Evolutionary conservation across 2,888 invertebrate species (phyloP), one percentile per base, ranked within the genome.

Genomic region (Tipula lateralis): DNA sequence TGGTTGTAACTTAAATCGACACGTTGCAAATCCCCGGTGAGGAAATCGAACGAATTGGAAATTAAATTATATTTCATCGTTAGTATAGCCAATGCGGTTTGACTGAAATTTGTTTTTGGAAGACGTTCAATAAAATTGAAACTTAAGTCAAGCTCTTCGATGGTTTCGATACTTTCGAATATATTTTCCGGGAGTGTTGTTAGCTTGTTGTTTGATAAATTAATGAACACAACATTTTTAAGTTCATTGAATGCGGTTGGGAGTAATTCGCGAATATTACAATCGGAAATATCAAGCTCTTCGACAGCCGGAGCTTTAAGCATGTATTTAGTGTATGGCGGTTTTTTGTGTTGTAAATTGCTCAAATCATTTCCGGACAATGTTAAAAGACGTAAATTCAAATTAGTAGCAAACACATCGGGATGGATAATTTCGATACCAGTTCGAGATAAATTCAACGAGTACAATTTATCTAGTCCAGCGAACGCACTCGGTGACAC

Each of bases 91-190:
- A 96, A 90, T 86, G 93, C 92, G 85, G 94, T 95, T 85, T 92
- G 92, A 6, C 92, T 92, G 88, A 96, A 95, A 44, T 94, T 90
- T 12, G 92, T 92, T 7, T 91, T 89, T 0, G 94, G 93, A 84
- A 96, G 89, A 2, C 91, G 91, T 86, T 91, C 91, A 34, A 96
- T 91, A 5, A 92, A 91, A 88, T 96, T 96, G 86, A 93, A 92
- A 19, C 95, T 94, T 7, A 96, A 90, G 87, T 95, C 94, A 32
- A 96, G 89, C 87, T 95, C 95, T 88, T 94, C 93, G 84, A 96
- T 91, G 83, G 93, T 92, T 12, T 92, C 90, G 29, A 83, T 34
- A 19, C 12, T 83, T 19, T 92, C 92, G 89, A 96, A 95, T 3
- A 90, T 86, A 6, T 87, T 87, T 29, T 87, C 88, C 16, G 90